These are phyloP conservation scores for Dermochelys coriacea DNA, from an alignment of 2,797 vertebrate genomes.

Conservation along the genomic window DNA sequence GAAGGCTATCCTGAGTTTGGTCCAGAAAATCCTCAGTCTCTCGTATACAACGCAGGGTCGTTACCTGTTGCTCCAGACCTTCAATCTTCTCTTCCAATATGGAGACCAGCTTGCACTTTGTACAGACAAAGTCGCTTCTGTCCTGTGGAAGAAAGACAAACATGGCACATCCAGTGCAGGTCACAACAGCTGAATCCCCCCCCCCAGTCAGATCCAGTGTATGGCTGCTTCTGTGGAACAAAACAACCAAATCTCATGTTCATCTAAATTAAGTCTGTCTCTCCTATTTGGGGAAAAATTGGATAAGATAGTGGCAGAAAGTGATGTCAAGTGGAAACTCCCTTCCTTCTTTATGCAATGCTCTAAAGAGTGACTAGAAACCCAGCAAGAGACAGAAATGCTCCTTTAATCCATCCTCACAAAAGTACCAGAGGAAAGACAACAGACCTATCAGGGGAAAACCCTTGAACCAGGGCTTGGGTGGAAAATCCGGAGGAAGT, in stretches of 20 bases:
- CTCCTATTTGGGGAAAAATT: not conserved
- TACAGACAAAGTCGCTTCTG: no score
- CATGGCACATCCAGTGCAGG: no score
- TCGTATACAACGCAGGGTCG: no score
- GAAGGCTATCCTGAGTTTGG: no score
- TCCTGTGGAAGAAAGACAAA: no score
- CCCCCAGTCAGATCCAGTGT: not conserved
- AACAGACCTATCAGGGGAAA: not conserved
- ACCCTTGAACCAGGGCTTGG: not conserved
- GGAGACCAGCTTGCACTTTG: no score
- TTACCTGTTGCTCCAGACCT: no score
- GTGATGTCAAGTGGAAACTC: not conserved
- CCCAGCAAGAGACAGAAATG: not conserved
- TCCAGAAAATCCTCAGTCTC: no score
- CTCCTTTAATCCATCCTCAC: not conserved
- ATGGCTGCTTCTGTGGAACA: not conserved
- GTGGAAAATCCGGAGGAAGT: not conserved
- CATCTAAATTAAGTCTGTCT: not conserved
- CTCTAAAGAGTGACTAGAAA: not conserved
- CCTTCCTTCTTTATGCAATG: not conserved
- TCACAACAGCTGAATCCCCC: no score
- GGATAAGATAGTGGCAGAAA: not conserved
- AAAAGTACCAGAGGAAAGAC: not conserved
- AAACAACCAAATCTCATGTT: not conserved
- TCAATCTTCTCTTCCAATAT: no score